A percentile compares a stretch with the other conserved stretches of the same genome.
These are phyloP conservation scores for Takifugu rubripes DNA, from an alignment of 2,797 vertebrate species.

Conservation along the genomic window DNA sequence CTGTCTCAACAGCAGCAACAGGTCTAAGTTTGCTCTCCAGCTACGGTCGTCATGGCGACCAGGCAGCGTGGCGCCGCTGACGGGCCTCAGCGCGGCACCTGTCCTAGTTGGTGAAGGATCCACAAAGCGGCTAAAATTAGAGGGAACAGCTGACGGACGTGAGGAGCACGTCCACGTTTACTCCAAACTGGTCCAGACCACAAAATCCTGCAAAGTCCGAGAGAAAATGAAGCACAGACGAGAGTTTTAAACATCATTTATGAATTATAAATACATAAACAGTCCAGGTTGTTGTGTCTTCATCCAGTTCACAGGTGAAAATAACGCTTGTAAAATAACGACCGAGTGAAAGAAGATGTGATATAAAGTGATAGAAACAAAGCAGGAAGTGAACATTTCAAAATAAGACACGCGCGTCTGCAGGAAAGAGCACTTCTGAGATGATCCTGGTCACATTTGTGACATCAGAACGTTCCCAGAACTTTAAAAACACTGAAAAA, in stretches of 20 bases:
- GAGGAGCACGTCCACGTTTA: too few relatives aligned
- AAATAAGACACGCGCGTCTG: not conserved
- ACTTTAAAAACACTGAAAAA: too few relatives aligned
- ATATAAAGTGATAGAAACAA: too few relatives aligned
- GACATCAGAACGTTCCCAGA: not conserved
- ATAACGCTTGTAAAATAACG: not conserved
- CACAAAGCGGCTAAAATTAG: not conserved
- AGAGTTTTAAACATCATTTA: too few relatives aligned
- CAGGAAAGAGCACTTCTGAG: not conserved
- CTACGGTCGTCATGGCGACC: not conserved
- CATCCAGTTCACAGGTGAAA: not conserved
- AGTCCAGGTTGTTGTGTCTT: not conserved
- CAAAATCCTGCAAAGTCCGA: not conserved
- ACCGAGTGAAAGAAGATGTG: too few relatives aligned
- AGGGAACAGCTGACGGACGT: not conserved
- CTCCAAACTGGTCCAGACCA: too few relatives aligned
- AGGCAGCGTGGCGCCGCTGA: not conserved
- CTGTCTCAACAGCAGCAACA: too few relatives aligned
- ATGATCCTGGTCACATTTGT: constrained; percentile 7
- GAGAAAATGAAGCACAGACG: too few relatives aligned
- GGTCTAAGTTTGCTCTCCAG: not conserved
- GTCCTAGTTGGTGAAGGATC: too few relatives aligned
- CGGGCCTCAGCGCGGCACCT: not conserved
- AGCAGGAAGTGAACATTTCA: not conserved
- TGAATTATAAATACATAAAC: too few relatives aligned